These are phyloP conservation scores for Dendrolimus houi DNA, from an alignment of 2,888 invertebrate genomes.

Conservation along the genomic window DNA sequence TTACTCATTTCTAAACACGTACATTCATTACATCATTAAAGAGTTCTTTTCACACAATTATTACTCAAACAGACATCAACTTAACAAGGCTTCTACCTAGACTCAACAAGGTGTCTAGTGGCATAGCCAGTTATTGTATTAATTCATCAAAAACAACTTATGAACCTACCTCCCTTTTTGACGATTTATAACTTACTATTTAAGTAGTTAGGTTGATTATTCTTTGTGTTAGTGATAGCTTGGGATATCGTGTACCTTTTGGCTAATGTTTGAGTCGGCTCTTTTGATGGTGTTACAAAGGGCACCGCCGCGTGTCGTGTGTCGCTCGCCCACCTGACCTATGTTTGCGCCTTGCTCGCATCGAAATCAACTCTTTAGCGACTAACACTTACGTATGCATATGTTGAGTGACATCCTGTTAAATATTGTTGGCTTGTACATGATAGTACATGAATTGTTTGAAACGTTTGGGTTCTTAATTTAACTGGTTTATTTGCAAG, in stretches of 20 bases:
- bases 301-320: conserved; percentile 66
- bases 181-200: background rate
- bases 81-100: conserved; percentile 47
- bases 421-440: conserved; percentile 5
- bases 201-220: conserved; percentile 6
- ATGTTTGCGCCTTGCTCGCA: conserved; percentile 42
- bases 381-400: conserved; percentile 17
- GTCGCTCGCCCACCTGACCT: conserved; percentile 66
- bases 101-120: conserved; percentile 66
- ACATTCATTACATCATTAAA: background rate
- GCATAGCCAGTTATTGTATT: conserved; percentile 25
- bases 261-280: conserved; percentile 55
- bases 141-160: conserved; percentile 15
- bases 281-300: conserved; percentile 65
- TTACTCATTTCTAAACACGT: background rate
- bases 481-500: conserved; percentile 1
- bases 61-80: conserved; percentile 33
- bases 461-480: conserved; percentile 2
- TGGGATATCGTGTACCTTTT: conserved; percentile 18
- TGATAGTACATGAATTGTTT: background rate
- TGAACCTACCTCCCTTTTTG: conserved; percentile 7
- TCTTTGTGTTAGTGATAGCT: conserved; percentile 11
- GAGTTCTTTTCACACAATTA: conserved; percentile 23
- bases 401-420: conserved; percentile 7
- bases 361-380: conserved; percentile 14